Conservation (phyloP, 2,113 vertebrate species). For the Myrmecobius fasciatus region DNA sequence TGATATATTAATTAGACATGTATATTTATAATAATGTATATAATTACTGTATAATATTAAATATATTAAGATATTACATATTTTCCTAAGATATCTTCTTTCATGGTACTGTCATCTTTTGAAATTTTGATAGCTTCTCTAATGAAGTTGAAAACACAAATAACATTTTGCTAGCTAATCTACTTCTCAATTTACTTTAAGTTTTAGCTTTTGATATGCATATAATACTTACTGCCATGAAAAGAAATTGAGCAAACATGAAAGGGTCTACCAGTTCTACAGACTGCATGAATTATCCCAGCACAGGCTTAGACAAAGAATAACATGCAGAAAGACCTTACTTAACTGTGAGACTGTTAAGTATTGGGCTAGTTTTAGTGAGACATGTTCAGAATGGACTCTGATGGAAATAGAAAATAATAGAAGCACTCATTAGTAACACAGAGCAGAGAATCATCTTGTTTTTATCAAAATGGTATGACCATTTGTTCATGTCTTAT, state of each 20-base stretch:
- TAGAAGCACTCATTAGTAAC: not conserved
- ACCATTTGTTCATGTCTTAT: not conserved
- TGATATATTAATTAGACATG: not conserved
- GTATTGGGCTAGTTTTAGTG: not conserved
- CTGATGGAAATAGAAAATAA: not conserved
- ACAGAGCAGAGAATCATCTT: not conserved
- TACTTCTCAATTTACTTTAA: not conserved
- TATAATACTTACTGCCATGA: not conserved
- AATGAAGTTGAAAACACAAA: not conserved
- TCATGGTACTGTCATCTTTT: not conserved
- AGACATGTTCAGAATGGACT: not conserved
- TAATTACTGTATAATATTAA: not conserved
- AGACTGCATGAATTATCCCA: not conserved
- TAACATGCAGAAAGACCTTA: not conserved
- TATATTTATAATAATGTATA: not conserved
- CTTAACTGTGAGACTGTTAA: not conserved
- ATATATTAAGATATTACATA: not conserved
- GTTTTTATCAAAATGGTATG: not conserved
- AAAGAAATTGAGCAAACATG: not conserved
- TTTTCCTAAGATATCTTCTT: not conserved
- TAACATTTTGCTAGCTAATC: not conserved
- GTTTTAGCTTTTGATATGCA: not conserved
- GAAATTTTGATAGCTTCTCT: not conserved
- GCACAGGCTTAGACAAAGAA: not conserved
- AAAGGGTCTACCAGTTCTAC: not conserved